Evolutionary conservation across 2,113 vertebrate species (phyloP).

Genomic region (Stigmatopora argus): DNA sequence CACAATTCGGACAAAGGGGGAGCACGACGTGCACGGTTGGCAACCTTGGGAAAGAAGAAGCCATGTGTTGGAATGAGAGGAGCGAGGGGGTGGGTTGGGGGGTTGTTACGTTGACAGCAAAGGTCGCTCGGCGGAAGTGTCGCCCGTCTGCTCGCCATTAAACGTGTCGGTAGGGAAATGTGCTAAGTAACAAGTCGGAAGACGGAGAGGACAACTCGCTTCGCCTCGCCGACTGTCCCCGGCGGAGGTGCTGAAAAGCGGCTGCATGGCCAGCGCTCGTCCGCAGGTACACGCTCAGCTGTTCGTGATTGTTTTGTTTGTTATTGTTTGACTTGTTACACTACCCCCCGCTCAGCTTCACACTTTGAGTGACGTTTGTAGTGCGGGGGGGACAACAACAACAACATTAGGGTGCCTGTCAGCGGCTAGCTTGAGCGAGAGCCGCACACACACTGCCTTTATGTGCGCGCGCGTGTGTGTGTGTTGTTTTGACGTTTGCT

Average conservation of each 20-base stretch:
- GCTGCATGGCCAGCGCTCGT: neutral
- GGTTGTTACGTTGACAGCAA: neutral
- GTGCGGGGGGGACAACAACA: neutral
- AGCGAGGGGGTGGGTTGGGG: constrained; percentile 1
- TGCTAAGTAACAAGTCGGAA: constrained; percentile 1
- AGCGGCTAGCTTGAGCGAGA: constrained; percentile 3
- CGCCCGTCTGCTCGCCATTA: constrained; percentile 1
- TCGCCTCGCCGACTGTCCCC: constrained; percentile 2
- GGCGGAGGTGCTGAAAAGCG: constrained; percentile 10
- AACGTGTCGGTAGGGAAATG: neutral
- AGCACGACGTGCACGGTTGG: constrained; percentile 8
- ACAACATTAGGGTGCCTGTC: neutral
- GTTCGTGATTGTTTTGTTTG: neutral
- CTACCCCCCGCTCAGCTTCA: neutral
- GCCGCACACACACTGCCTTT: neutral
- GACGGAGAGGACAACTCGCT: neutral
- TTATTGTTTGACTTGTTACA: neutral
- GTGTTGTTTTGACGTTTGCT: constrained; percentile 3
- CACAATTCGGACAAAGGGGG: constrained; percentile 2
- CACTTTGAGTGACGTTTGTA: neutral
- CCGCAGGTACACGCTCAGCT: constrained; percentile 5
- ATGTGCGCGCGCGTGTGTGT: neutral
- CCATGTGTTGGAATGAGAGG: constrained; percentile 59
- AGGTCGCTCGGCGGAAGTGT: neutral
- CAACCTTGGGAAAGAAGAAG: constrained; percentile 22